A percentile compares a stretch with the other conserved stretches of the same genome.
Evolutionary conservation across 1,140 invertebrate genomes (phyloP).

Genomic region (Zelostemma sp.): DNA sequence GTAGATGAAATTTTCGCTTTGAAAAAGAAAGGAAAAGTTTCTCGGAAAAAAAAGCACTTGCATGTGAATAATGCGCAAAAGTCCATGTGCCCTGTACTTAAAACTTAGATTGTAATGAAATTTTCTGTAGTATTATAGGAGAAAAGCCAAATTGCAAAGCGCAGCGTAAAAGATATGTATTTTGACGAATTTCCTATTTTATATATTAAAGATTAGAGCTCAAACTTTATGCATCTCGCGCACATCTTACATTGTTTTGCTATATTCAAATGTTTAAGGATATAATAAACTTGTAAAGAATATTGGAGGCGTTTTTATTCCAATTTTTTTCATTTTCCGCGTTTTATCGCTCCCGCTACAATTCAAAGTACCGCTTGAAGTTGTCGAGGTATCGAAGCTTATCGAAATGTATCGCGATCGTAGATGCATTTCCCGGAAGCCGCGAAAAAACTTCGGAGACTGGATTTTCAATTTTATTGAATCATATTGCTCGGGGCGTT

Average conservation of each 20-base stretch:
- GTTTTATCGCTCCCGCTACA: too few species aligned
- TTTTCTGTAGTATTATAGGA: conserved; percentile 26
- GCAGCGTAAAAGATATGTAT: conserved; percentile 31
- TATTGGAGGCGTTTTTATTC: too few species aligned
- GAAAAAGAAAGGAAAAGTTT: background rate
- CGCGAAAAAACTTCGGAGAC: too few species aligned
- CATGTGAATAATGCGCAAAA: background rate
- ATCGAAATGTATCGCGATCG: too few species aligned
- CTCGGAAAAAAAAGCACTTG: too few species aligned
- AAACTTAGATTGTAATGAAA: conserved; percentile 12
- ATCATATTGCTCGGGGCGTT: too few species aligned
- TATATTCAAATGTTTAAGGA: conserved; percentile 37
- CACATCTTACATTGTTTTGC: conserved; percentile 47
- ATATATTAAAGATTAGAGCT: conserved; percentile 45
- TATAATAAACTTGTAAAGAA: conserved; percentile 21
- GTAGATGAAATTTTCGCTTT: background rate
- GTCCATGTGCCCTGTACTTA: background rate
- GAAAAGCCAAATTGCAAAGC: conserved; percentile 39
- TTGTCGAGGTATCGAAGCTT: too few species aligned
- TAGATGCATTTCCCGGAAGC: too few species aligned
- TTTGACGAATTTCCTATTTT: conserved; percentile 45
- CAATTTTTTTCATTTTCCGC: too few species aligned
- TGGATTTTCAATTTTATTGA: too few species aligned
- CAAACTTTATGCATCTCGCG: conserved; percentile 43
- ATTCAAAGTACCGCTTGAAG: too few species aligned